These are phyloP conservation scores for Parus major DNA, from an alignment of 2,113 vertebrate species.

Conservation along the genomic window DNA sequence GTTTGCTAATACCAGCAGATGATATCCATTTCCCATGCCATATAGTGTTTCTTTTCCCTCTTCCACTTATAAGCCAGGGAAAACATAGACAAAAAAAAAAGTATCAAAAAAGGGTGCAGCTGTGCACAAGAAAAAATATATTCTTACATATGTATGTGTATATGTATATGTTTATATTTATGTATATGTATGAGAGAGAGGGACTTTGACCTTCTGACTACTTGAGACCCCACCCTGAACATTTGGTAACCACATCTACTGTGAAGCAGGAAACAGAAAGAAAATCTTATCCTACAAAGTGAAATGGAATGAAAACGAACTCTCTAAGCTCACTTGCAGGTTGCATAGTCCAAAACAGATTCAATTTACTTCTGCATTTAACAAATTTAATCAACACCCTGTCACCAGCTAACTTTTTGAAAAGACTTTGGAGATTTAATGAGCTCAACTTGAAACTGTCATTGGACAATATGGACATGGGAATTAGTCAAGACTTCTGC, in stretches of 20 bases:
- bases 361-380: neutral
- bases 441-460: neutral
- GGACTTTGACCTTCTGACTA: neutral
- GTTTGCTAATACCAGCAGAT: neutral
- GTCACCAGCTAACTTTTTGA: neutral
- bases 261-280: neutral
- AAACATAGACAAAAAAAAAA: neutral
- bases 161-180: too few relatives aligned
- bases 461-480: neutral
- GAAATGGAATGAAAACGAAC: neutral
- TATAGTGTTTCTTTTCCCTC: neutral
- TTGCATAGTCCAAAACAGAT: neutral
- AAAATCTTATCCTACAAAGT: neutral
- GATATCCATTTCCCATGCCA: neutral
- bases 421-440: slow-evolving; percentile 6
- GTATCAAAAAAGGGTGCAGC: neutral
- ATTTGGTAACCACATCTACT: neutral
- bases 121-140: neutral
- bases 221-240: neutral
- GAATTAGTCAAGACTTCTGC: neutral
- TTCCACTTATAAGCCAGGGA: neutral
- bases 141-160: neutral
- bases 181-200: neutral
- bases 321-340: neutral
- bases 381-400: slow-evolving; percentile 20